Conservation (phyloP, 2,113 vertebrate genomes). For the Jaculus jaculus region DNA sequence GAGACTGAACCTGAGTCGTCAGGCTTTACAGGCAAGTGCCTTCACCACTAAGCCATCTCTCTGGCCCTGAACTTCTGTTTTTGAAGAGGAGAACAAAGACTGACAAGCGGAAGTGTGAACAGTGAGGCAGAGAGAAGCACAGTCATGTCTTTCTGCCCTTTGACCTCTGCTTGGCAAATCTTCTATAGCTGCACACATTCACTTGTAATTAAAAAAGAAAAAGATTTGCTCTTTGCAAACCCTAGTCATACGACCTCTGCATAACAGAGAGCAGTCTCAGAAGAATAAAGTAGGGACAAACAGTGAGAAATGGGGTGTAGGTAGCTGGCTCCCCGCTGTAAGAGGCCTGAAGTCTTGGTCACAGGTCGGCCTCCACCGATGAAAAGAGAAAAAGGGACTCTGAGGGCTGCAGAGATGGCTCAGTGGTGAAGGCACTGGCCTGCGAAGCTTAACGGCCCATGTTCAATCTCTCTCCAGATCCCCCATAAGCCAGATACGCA, state of each 20-base stretch:
- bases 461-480: too few relatives aligned
- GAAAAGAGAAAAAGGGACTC: not conserved
- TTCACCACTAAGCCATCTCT: too few relatives aligned
- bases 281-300: constrained; percentile 28
- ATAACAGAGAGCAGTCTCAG: constrained; percentile 3
- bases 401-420: too few relatives aligned
- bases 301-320: not conserved
- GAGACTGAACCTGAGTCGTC: too few relatives aligned
- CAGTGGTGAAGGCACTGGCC: too few relatives aligned
- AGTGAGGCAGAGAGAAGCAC: not conserved
- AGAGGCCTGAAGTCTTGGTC: not conserved
- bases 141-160: constrained; percentile 47
- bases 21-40: too few relatives aligned
- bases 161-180: constrained; percentile 50
- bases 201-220: constrained; percentile 43
- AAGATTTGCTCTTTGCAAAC: constrained; percentile 34
- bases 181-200: constrained; percentile 22
- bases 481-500: too few relatives aligned
- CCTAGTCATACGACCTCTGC: constrained; percentile 20
- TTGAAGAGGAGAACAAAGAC: constrained; percentile 48
- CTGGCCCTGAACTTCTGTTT: not conserved
- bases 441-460: too few relatives aligned
- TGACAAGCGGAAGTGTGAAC: constrained; percentile 40
- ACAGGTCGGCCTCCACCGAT: not conserved
- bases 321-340: not conserved